Evolutionary conservation across 2,888 invertebrate species (phyloP), one percentile per base, ranked within the genome.

Genomic region (Caenorhabditis macrosperma): DNA sequence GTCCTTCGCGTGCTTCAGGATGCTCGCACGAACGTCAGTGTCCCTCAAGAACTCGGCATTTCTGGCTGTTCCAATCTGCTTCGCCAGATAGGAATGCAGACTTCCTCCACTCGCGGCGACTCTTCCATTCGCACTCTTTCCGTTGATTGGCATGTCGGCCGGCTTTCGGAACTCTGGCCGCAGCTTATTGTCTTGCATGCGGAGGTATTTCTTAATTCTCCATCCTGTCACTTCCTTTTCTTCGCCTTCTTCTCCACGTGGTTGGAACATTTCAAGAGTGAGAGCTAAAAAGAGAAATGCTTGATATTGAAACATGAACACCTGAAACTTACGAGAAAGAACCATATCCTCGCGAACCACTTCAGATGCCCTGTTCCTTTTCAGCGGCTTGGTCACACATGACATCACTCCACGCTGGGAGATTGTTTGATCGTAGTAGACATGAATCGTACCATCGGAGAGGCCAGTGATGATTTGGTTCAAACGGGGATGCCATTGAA

Each of bases 401-500:
- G 96, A 91, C 88, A 95, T 95, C 0, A 97, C 97, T 0, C 98
- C 98, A 4, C 96, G 91, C 64, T 74, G 93, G 89, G 96, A 97
- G 50, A 94, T 93, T 72, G 94, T 94, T 0, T 95, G 94, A 90
- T 97, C 97, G 88, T 97, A 99, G 90, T 94, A 96, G 67, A 96
- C 94, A 88, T 95, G 95, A 0, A 96, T 79, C 20, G 59, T 75
- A 1, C 82, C 83, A 52, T 85, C 95, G 0, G 96, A 96, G 85
- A 95, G 95, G 0, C 96, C 95, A 0, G 95, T 94, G 82, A 97
- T 95, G 48, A 99, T 94, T 91, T 99, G 99, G 91, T 99, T 98
- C n/a, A 99, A 92, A 91, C 96, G 95, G 0, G 98, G 95, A 92
- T 99, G 98, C 99, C 99, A 99, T 0, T 95, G 91, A 0, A 94